These are phyloP conservation scores for Agrilus biguttatus DNA, from an alignment of 2,888 invertebrate species.

Conservation along the genomic window DNA sequence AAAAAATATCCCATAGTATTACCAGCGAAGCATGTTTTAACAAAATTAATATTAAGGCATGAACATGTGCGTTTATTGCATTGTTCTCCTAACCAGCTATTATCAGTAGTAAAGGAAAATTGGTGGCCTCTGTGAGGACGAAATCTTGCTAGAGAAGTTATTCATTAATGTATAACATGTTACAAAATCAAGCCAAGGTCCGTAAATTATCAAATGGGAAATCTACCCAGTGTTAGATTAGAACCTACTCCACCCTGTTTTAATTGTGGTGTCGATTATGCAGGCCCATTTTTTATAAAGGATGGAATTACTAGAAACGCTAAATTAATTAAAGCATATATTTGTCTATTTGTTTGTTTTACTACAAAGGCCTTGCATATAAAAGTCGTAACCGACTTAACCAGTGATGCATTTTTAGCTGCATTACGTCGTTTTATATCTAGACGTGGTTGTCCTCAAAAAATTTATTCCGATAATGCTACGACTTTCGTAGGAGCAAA, in stretches of 20 bases:
- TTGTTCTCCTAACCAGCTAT: conserved; percentile 2
- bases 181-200: conserved; percentile 4
- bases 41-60: conserved; percentile 1
- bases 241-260: conserved; percentile 7
- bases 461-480: conserved; percentile 8
- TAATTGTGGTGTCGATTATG: conserved; percentile 10
- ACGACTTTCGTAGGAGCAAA: conserved; percentile 9
- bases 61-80: conserved; percentile 3
- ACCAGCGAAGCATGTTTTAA: conserved; percentile 3
- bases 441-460: conserved; percentile 6
- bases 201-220: conserved; percentile 9
- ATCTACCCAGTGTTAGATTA: neutral
- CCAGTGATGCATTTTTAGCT: conserved; percentile 9
- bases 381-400: conserved; percentile 10
- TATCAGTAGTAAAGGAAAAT: conserved; percentile 3
- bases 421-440: conserved; percentile 8
- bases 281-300: conserved; percentile 10
- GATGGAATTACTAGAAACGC: conserved; percentile 5
- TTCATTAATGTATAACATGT: conserved; percentile 10
- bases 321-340: conserved; percentile 8
- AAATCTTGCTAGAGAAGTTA: conserved; percentile 6
- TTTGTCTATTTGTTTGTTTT: conserved; percentile 12
- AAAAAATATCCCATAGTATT: conserved; percentile 3
- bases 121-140: conserved; percentile 13
- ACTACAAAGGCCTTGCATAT: conserved; percentile 10